These are phyloP conservation scores for Protomyctophum bolini DNA, from an alignment of 2,113 vertebrate species.

Conservation along the genomic window DNA sequence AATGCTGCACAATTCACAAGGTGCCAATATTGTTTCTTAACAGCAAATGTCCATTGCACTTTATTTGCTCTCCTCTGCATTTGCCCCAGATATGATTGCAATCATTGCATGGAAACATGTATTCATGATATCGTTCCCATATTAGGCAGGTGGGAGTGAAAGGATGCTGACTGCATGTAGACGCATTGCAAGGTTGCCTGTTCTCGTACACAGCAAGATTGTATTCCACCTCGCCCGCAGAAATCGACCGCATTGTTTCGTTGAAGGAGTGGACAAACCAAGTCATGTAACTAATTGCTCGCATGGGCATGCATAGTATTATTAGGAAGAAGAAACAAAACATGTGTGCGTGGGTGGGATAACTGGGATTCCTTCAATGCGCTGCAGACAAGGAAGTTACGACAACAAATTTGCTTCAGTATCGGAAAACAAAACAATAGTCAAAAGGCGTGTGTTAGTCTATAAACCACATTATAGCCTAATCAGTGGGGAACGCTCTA, in stretches of 20 bases:
- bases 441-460: conserved; percentile 16
- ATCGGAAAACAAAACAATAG: conserved; percentile 38
- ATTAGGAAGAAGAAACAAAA: conserved; percentile 7
- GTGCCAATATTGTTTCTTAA: conserved; percentile 54
- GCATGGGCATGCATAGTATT: conserved; percentile 40
- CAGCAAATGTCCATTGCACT: conserved; percentile 42
- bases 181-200: conserved; percentile 40
- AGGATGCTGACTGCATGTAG: conserved; percentile 16
- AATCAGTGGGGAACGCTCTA: neutral
- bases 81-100: conserved; percentile 25
- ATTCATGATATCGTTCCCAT: conserved; percentile 30
- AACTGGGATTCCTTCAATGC: conserved; percentile 68
- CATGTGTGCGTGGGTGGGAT: conserved; percentile 63
- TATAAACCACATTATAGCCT: neutral
- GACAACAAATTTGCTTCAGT: conserved; percentile 35
- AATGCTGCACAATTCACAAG: conserved; percentile 63
- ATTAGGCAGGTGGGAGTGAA: conserved; percentile 51
- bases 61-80: conserved; percentile 36
- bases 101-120: conserved; percentile 63
- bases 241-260: conserved; percentile 56
- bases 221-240: conserved; percentile 24
- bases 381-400: conserved; percentile 57
- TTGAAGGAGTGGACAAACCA: conserved; percentile 40
- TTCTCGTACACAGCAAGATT: conserved; percentile 44
- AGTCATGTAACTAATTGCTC: conserved; percentile 59